These are phyloP conservation scores for Serripes groenlandicus DNA, from an alignment of 2,888 invertebrate species.

Conservation along the genomic window DNA sequence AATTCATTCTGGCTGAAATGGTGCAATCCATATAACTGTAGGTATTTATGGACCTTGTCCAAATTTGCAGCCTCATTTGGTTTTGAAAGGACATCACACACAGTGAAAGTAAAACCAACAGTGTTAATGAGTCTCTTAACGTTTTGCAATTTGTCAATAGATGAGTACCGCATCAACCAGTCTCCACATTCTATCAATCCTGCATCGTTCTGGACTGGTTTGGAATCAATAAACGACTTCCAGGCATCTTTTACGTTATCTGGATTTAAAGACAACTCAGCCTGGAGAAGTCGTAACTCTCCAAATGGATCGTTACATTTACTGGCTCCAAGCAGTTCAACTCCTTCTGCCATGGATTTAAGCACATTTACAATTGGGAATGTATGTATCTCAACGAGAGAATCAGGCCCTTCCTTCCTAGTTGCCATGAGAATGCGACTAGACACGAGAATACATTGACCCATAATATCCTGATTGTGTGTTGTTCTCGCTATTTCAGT, in stretches of 20 bases:
- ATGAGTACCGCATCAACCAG: conserved; percentile 47
- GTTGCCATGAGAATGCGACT: conserved; percentile 65
- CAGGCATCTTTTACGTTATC: conserved; percentile 57
- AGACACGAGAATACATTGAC: conserved; percentile 63
- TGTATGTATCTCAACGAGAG: neutral
- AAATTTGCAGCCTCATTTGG: neutral
- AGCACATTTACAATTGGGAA: neutral
- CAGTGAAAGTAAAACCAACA: conserved; percentile 63
- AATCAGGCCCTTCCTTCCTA: conserved; percentile 6
- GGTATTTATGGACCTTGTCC: neutral
- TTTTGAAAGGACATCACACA: conserved; percentile 54
- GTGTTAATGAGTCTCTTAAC: conserved; percentile 51
- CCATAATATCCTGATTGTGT: conserved; percentile 63
- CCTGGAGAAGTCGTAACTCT: conserved; percentile 51
- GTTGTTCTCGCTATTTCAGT: conserved; percentile 64
- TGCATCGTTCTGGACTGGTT: conserved; percentile 68
- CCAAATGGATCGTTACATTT: conserved; percentile 56
- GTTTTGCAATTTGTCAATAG: conserved; percentile 27
- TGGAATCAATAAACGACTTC: conserved; percentile 60
- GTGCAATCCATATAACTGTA: conserved; percentile 70
- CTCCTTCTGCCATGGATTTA: conserved; percentile 55
- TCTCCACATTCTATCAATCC: conserved; percentile 71
- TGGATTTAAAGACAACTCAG: conserved; percentile 43
- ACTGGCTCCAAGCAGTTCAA: conserved; percentile 56
- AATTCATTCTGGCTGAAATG: conserved; percentile 34